Conservation (phyloP, 2,797 vertebrate species). For the Gymnoscopelus microlampas region DNA sequence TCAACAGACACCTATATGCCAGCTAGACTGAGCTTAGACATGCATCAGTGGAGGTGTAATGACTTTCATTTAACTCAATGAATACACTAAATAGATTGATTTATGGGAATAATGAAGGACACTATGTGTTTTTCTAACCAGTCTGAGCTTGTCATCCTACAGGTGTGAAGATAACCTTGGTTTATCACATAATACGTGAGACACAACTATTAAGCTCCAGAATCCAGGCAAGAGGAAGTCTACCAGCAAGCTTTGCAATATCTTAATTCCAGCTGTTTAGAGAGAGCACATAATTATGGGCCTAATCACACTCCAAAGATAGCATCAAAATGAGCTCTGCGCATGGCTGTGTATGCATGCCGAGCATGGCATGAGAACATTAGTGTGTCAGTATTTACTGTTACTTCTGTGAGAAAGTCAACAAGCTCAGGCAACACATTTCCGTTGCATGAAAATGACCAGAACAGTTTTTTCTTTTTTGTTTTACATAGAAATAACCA, state of each 20-base stretch:
- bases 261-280: constrained; percentile 31
- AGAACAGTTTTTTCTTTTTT: neutral
- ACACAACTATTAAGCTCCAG: neutral
- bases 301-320: constrained; percentile 63
- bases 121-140: neutral
- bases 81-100: too few relatives aligned
- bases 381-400: constrained; percentile 37
- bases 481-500: too few relatives aligned
- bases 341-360: constrained; percentile 1
- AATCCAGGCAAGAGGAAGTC: constrained; percentile 32
- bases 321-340: constrained; percentile 40
- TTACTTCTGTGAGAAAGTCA: constrained; percentile 17
- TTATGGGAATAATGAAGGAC: neutral
- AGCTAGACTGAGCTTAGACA: too few relatives aligned
- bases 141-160: neutral
- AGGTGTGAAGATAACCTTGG: neutral
- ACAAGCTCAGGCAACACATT: constrained; percentile 23
- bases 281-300: constrained; percentile 57
- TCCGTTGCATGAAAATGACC: constrained; percentile 6
- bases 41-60: too few relatives aligned
- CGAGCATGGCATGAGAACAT: constrained; percentile 8
- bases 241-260: constrained; percentile 19
- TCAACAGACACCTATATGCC: too few relatives aligned
- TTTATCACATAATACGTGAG: constrained; percentile 11
- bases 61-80: too few relatives aligned